A percentile compares a stretch with the other conserved stretches of the same genome.
These are phyloP conservation scores for Cheilosia urbana DNA, from an alignment of 2,888 invertebrate species.

Conservation along the genomic window DNA sequence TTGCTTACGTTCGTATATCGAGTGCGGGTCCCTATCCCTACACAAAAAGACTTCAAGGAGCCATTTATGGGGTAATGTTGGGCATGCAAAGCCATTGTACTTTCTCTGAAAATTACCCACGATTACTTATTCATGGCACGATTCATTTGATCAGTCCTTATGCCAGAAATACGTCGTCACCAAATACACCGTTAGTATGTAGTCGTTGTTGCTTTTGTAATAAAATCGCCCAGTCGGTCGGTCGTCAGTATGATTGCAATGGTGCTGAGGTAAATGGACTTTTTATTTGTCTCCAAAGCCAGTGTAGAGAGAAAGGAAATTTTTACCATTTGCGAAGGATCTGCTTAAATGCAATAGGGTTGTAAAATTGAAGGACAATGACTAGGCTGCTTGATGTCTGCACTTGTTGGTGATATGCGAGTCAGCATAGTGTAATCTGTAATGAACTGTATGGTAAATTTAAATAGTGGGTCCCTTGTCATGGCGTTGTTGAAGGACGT, in stretches of 20 bases:
- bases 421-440: too few species aligned
- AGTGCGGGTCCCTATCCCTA: too few species aligned
- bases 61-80: not conserved
- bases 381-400: too few species aligned
- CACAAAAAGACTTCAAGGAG: not conserved
- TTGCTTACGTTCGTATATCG: conserved; percentile 5
- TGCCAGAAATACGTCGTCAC: not conserved
- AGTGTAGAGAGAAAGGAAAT: not conserved
- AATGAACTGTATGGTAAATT: too few species aligned
- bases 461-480: too few species aligned
- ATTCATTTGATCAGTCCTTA: not conserved
- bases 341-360: too few species aligned
- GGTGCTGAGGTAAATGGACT: not conserved
- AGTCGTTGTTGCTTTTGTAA: not conserved
- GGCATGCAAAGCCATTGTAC: not conserved
- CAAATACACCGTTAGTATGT: not conserved
- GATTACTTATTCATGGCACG: conserved; percentile 31
- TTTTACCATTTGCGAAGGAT: too few species aligned
- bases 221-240: not conserved
- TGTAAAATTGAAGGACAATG: too few species aligned
- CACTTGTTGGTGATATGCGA: too few species aligned
- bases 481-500: too few species aligned
- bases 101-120: conserved; percentile 7
- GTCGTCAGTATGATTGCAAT: not conserved
- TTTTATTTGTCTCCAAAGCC: not conserved